Percentiles rank a stretch among this genome's conserved stretches.
Evolutionary conservation across 2,888 invertebrate genomes (phyloP).

Genomic region (Bombyx huttoni): DNA sequence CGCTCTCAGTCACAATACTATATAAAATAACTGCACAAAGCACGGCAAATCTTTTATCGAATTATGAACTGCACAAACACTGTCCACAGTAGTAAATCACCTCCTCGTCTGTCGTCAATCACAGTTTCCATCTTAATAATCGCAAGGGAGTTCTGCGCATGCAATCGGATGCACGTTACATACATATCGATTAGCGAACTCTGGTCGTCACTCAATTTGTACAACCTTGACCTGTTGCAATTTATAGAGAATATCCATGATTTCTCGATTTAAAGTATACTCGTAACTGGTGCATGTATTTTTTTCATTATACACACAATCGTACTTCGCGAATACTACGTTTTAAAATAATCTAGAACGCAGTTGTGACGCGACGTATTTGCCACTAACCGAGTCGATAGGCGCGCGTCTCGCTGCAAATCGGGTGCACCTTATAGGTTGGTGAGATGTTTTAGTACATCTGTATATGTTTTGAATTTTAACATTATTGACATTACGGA

Average conservation of each 20-base stretch:
- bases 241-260: not conserved
- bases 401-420: not conserved
- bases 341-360: not conserved
- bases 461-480: too few species aligned
- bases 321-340: not conserved
- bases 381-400: not conserved
- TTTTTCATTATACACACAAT: too few species aligned
- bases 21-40: too few species aligned
- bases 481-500: too few species aligned
- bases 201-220: not conserved
- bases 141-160: not conserved
- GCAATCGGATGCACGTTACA: not conserved
- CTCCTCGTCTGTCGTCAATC: not conserved
- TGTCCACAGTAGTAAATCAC: not conserved
- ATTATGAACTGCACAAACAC: not conserved
- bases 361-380: not conserved
- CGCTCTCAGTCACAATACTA: not conserved
- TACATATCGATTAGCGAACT: not conserved
- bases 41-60: too few species aligned
- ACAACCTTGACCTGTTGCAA: not conserved
- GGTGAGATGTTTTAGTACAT: too few species aligned
- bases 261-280: not conserved
- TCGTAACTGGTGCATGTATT: too few species aligned
- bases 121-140: not conserved
- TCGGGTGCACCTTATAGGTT: not conserved